phyloP scores from a whole-genome alignment of 2,797 vertebrate species.

The Champsocephalus esox region DNA sequence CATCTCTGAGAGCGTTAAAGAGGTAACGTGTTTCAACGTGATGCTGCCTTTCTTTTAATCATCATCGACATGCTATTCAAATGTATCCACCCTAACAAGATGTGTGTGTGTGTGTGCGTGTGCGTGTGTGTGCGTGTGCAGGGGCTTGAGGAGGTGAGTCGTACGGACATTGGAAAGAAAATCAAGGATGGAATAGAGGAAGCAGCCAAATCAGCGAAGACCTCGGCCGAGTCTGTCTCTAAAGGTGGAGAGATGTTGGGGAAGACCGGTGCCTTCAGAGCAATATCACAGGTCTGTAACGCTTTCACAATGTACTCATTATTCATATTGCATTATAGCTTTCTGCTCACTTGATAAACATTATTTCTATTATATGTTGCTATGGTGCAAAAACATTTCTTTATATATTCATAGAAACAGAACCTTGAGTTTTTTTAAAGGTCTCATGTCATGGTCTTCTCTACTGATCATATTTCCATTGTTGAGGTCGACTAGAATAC shows the following conservation, averaged over 20 bases:
- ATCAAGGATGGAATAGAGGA: conserved; percentile 95
- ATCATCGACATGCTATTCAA: background rate
- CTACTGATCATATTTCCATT: too few relatives aligned
- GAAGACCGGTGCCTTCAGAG: conserved; percentile 92
- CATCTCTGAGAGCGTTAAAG: conserved; percentile 92
- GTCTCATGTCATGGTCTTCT: too few relatives aligned
- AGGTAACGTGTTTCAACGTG: conserved; percentile 79
- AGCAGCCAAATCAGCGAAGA: conserved; percentile 94
- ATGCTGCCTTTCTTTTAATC: background rate
- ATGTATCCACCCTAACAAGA: background rate
- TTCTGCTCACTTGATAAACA: too few relatives aligned
- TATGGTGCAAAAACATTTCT: too few relatives aligned
- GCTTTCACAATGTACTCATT: too few relatives aligned
- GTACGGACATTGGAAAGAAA: conserved; percentile 93
- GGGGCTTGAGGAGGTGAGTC: conserved; percentile 94
- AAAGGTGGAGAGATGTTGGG: conserved; percentile 94
- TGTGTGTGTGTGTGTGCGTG: background rate
- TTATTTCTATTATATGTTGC: too few relatives aligned
- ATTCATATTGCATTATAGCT: too few relatives aligned
- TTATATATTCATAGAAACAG: background rate
- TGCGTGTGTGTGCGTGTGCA: conserved; percentile 64
- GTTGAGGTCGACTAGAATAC: too few relatives aligned
- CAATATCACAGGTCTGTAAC: conserved; percentile 91
- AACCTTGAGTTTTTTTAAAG: background rate
- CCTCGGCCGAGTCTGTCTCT: conserved; percentile 91